A percentile compares a stretch with the other conserved stretches of the same genome.
Evolutionary conservation across 2,888 invertebrate species (phyloP).

Genomic region (Drosophila meridiana): DNA sequence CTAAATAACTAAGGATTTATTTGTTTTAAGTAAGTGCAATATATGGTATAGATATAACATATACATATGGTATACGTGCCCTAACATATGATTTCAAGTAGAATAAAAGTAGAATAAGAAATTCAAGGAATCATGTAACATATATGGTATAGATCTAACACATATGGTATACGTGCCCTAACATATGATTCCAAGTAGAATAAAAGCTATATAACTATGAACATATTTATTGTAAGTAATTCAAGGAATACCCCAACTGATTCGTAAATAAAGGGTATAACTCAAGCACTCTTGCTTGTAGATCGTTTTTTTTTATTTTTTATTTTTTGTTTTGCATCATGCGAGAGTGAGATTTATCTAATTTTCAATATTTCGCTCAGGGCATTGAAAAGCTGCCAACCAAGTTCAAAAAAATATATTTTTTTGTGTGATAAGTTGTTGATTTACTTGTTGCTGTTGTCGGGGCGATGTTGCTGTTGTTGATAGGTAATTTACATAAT

Average conservation of each 20-base stretch:
- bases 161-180: too few relatives aligned
- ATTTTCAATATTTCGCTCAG: constrained; percentile 49
- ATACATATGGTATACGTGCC: too few relatives aligned
- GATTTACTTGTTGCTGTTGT: constrained; percentile 30
- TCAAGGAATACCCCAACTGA: background rate
- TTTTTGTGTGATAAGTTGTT: constrained; percentile 56
- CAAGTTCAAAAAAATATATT: constrained; percentile 38
- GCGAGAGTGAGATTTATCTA: constrained; percentile 61
- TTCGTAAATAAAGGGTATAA: background rate
- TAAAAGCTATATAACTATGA: background rate
- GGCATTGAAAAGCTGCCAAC: constrained; percentile 53
- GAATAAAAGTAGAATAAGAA: too few relatives aligned
- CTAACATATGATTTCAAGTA: too few relatives aligned
- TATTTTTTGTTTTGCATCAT: constrained; percentile 21
- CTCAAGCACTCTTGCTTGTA: background rate
- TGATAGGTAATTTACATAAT: constrained; percentile 73
- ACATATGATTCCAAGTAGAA: background rate
- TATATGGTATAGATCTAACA: too few relatives aligned
- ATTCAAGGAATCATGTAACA: too few relatives aligned
- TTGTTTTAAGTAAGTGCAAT: too few relatives aligned
- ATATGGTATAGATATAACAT: too few relatives aligned
- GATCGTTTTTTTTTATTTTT: background rate
- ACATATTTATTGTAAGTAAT: background rate
- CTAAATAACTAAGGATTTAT: too few relatives aligned
- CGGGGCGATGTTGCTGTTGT: constrained; percentile 38